Conservation (phyloP, 2,888 invertebrate species). For the Byasa hedistus region DNA sequence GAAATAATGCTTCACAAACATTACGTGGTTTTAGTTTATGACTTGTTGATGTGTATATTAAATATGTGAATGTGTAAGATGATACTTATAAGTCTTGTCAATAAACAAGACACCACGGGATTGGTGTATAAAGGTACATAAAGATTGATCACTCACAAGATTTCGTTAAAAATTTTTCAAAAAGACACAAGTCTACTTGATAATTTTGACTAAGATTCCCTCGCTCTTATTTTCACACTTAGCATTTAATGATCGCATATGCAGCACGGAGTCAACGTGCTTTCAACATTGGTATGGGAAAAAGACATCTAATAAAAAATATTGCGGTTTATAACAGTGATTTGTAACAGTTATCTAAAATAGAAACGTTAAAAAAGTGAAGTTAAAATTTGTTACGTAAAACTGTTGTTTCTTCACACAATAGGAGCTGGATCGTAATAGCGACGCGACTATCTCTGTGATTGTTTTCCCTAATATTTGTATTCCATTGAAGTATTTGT, state of each 20-base stretch:
- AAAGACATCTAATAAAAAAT: too few relatives aligned
- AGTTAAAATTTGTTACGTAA: constrained; percentile 1
- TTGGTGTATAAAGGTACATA: too few relatives aligned
- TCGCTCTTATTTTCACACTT: background rate
- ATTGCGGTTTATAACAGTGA: background rate
- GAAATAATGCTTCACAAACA: background rate
- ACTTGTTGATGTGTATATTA: background rate
- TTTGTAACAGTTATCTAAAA: too few relatives aligned
- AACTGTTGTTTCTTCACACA: constrained; percentile 10
- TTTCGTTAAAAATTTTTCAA: too few relatives aligned
- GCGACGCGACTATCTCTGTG: constrained; percentile 14
- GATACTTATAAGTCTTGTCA: too few relatives aligned
- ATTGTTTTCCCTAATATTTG: constrained; percentile 24
- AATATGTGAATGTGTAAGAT: background rate
- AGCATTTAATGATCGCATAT: too few relatives aligned
- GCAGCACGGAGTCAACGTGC: too few relatives aligned
- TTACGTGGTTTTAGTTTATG: background rate
- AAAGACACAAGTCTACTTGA: background rate
- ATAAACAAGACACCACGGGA: too few relatives aligned
- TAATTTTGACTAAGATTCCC: background rate
- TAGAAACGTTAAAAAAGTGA: background rate
- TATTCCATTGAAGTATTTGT: constrained; percentile 25
- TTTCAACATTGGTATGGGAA: too few relatives aligned
- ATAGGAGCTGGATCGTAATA: constrained; percentile 12
- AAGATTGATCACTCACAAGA: too few relatives aligned